Conservation (phyloP, 1,140 invertebrate species). For the Lutraria rhynchaena region DNA sequence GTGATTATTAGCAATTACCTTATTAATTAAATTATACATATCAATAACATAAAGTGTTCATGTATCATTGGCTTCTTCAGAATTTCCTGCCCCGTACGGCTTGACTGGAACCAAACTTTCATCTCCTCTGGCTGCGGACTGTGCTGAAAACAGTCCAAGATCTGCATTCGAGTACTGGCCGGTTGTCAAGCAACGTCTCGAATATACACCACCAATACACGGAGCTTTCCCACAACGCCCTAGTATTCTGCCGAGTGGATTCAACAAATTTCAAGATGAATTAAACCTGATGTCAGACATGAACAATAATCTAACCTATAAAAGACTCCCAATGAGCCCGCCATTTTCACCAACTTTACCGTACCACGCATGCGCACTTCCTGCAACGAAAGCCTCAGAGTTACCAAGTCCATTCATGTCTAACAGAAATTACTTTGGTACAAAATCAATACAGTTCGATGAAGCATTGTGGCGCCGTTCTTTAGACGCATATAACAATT, state of each 20-base stretch:
- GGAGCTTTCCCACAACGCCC: slow-evolving; percentile 16
- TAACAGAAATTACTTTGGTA: neutral
- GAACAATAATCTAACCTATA: neutral
- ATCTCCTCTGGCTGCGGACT: slow-evolving; percentile 27
- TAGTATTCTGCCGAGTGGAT: slow-evolving; percentile 1
- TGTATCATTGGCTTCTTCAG: no score
- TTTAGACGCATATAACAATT: neutral
- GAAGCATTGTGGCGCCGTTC: neutral
- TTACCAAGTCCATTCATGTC: no score
- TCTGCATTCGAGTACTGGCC: slow-evolving; percentile 45
- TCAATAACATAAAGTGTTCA: no score
- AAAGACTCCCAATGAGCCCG: neutral
- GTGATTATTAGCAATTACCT: no score
- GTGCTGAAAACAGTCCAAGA: slow-evolving; percentile 5
- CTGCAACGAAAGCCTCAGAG: slow-evolving; percentile 1
- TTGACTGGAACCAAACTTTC: neutral
- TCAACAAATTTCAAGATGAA: neutral
- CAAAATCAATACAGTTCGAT: neutral
- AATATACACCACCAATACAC: slow-evolving; percentile 3
- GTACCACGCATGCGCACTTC: neutral
- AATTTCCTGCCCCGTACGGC: no score
- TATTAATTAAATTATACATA: no score
- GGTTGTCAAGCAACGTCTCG: slow-evolving; percentile 10
- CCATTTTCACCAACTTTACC: slow-evolving; percentile 15
- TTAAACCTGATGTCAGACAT: neutral